Conservation (phyloP, 1,140 invertebrate species). For the Drosophila subobscura region DNA sequence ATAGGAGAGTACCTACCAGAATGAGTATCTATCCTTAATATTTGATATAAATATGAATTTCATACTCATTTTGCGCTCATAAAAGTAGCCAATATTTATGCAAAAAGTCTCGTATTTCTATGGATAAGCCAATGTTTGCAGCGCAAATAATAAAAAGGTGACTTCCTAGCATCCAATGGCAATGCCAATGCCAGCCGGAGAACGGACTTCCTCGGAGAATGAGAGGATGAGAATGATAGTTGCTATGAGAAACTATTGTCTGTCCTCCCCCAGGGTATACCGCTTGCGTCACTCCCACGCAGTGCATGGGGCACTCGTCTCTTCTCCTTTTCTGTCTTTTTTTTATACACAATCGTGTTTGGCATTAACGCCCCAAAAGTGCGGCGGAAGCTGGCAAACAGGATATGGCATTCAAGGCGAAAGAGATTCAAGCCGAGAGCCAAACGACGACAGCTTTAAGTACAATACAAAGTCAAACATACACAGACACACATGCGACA, state of each 20-base stretch:
- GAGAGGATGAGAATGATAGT: slow-evolving; percentile 8
- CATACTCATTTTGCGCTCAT: no score
- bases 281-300: slow-evolving; percentile 28
- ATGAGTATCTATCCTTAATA: no score
- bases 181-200: slow-evolving; percentile 20
- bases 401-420: slow-evolving; percentile 61
- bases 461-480: slow-evolving; percentile 73
- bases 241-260: slow-evolving; percentile 25
- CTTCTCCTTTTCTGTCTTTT: slow-evolving; percentile 35
- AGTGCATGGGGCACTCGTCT: neutral
- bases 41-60: no score
- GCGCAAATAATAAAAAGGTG: neutral
- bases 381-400: slow-evolving; percentile 66
- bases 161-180: slow-evolving; percentile 25
- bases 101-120: no score
- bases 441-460: slow-evolving; percentile 63
- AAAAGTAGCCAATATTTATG: no score
- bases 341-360: slow-evolving; percentile 50
- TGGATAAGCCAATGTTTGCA: no score
- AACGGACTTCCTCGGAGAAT: slow-evolving; percentile 25
- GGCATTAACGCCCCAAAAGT: slow-evolving; percentile 58
- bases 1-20: no score
- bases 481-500: slow-evolving; percentile 7
- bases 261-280: slow-evolving; percentile 10
- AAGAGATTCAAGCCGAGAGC: slow-evolving; percentile 22